phyloP scores from a whole-genome alignment of 2,888 invertebrate genomes.

The Xestobium rufovillosum region DNA sequence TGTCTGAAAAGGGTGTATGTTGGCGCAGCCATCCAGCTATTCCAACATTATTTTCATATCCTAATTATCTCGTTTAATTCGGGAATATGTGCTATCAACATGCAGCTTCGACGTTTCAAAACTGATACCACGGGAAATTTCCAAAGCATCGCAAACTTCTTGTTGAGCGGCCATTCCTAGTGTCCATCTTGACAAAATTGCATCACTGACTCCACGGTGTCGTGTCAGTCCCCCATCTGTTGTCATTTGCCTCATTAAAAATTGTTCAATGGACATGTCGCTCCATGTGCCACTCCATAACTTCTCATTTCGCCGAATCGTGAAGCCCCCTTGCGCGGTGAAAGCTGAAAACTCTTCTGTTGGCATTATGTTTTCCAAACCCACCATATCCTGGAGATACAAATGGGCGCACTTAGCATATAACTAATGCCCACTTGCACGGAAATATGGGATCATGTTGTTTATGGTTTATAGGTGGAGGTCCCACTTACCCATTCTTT shows the following conservation, averaged over 20 bases:
- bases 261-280: constrained; percentile 21
- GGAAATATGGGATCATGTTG: too few species aligned
- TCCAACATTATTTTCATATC: constrained; percentile 21
- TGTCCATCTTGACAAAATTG: constrained; percentile 18
- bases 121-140: constrained; percentile 9
- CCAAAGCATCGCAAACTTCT: constrained; percentile 21
- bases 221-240: constrained; percentile 21
- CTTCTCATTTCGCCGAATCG: too few species aligned
- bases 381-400: too few species aligned
- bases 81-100: constrained; percentile 20
- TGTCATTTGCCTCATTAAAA: constrained; percentile 23
- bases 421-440: too few species aligned
- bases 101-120: constrained; percentile 18
- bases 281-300: constrained; percentile 12
- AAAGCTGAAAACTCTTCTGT: too few species aligned
- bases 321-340: too few species aligned
- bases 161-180: constrained; percentile 23
- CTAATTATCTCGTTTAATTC: constrained; percentile 19
- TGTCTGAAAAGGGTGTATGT: constrained; percentile 22
- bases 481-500: too few species aligned
- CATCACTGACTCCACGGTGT: constrained; percentile 20
- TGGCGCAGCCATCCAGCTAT: constrained; percentile 21
- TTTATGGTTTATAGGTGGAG: too few species aligned
- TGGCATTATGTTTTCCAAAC: too few species aligned
- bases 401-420: too few species aligned